phyloP scores from a whole-genome alignment of 2,113 vertebrate species.

The Eulacestoma nigropectus region DNA sequence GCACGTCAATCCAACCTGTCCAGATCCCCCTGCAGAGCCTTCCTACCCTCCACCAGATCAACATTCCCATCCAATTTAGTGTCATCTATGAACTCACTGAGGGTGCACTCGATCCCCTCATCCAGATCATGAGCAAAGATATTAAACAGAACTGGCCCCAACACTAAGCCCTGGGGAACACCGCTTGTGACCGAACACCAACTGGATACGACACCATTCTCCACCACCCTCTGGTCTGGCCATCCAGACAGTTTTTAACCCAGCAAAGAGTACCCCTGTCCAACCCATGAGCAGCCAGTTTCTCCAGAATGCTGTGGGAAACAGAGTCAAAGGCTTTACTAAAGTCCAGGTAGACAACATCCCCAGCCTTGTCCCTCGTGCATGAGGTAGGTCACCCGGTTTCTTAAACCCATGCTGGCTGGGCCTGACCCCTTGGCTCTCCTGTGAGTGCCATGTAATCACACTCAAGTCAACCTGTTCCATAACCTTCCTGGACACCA shows the following conservation, averaged over 20 bases:
- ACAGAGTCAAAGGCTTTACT: neutral
- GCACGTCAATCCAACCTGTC: rapidly evolving
- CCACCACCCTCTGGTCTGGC: neutral
- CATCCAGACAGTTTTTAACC: neutral
- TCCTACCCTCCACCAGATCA: neutral
- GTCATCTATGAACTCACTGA: neutral
- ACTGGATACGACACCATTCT: rapidly evolving
- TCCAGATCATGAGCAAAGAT: neutral
- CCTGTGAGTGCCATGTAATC: too few relatives aligned
- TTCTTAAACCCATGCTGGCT: neutral
- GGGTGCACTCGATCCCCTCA: neutral
- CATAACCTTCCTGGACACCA: neutral
- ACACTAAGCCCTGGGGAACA: neutral
- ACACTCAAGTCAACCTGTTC: neutral
- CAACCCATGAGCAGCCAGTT: rapidly evolving
- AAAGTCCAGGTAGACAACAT: neutral
- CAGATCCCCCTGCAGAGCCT: neutral
- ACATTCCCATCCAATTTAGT: neutral
- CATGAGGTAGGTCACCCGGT: rapidly evolving
- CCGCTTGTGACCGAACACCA: neutral
- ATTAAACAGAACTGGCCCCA: neutral
- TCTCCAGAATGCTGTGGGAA: neutral
- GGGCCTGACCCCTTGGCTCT: neutral
- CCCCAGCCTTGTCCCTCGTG: neutral
- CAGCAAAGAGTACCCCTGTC: neutral